These are phyloP conservation scores for Pseudococcus longispinus DNA, from an alignment of 2,888 invertebrate genomes.

Conservation along the genomic window DNA sequence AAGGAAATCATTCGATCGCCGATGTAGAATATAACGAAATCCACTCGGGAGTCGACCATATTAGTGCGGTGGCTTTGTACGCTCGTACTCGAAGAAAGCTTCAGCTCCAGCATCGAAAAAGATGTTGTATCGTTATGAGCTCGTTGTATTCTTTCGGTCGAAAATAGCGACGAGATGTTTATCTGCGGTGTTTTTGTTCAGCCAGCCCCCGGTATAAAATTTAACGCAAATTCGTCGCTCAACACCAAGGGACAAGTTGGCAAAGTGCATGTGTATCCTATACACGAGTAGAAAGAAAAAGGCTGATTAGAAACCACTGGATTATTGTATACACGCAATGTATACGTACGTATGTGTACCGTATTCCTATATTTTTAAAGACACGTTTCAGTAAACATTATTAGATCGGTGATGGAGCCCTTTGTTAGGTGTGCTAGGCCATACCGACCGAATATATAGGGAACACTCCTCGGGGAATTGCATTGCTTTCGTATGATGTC, in stretches of 20 bases:
- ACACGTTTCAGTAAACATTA: conserved; percentile 53
- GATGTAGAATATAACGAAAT: neutral
- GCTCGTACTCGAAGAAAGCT: neutral
- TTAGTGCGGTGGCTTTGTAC: neutral
- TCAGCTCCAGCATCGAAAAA: neutral
- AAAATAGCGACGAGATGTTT: neutral
- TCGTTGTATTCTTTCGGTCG: neutral
- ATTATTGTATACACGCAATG: neutral
- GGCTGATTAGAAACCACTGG: conserved; percentile 21
- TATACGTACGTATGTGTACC: neutral
- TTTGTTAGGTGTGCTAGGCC: conserved; percentile 39
- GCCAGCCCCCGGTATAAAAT: neutral
- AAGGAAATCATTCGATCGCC: neutral
- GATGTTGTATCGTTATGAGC: neutral
- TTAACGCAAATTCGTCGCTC: conserved; percentile 23
- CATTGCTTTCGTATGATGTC: conserved; percentile 49
- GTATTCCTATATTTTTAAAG: conserved; percentile 43
- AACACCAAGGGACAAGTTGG: conserved; percentile 15
- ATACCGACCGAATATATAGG: conserved; percentile 41
- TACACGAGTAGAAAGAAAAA: conserved; percentile 9
- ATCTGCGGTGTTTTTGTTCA: neutral
- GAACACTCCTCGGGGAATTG: conserved; percentile 47
- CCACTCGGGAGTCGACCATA: neutral
- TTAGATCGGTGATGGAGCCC: conserved; percentile 44
- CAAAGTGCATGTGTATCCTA: neutral